Percentiles rank a stretch among this genome's conserved stretches.
Evolutionary conservation across 2,113 vertebrate genomes (phyloP).

Genomic region (Pygoscelis adeliae): DNA sequence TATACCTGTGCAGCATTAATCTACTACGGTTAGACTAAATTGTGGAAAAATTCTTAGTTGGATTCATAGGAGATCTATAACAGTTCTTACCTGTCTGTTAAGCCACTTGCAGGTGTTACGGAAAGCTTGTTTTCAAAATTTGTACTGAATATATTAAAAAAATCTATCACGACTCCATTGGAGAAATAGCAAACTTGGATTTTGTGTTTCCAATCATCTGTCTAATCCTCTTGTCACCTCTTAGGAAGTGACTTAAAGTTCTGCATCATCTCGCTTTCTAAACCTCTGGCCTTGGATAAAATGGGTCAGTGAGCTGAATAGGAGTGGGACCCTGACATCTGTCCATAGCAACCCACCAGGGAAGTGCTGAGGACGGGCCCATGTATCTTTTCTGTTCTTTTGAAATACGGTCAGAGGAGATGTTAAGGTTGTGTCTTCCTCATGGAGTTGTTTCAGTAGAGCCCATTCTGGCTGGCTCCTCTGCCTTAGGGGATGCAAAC

Average conservation of each 20-base stretch:
- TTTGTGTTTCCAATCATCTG: not conserved
- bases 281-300: not conserved
- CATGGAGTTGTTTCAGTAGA: not conserved
- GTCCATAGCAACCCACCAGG: not conserved
- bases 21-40: not conserved
- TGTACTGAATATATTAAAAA: not conserved
- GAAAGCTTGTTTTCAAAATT: not conserved
- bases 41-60: not conserved
- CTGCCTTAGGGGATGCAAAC: not conserved
- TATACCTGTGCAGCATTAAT: not conserved
- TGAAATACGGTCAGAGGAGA: not conserved
- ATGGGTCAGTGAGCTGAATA: not conserved
- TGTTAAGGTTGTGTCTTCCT: not conserved
- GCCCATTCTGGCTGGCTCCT: not conserved
- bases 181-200: not conserved
- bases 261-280: not conserved
- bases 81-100: not conserved
- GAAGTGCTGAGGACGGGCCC: not conserved
- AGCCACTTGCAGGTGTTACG: not conserved
- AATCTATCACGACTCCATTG: rapidly evolving
- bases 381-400: not conserved
- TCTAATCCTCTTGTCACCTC: not conserved
- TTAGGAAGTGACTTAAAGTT: not conserved
- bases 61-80: not conserved
- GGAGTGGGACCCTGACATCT: not conserved